A percentile compares a stretch with the other conserved stretches of the same genome.
These are phyloP conservation scores for Antennarius maculatus DNA, from an alignment of 2,797 vertebrate species.

Conservation along the genomic window DNA sequence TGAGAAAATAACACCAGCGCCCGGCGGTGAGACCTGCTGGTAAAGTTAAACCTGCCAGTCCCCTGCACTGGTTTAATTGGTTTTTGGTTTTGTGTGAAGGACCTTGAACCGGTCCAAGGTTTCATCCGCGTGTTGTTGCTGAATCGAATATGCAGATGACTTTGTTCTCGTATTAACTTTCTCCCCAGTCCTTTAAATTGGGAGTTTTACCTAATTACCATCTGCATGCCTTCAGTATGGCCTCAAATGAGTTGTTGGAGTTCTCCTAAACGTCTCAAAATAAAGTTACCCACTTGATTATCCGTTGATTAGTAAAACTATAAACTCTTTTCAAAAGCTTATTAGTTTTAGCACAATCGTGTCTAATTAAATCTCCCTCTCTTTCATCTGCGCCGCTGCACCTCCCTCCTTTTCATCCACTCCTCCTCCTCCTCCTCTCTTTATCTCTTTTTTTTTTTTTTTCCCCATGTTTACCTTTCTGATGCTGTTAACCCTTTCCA, in stretches of 20 bases:
- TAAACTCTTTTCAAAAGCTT: conserved; percentile 69
- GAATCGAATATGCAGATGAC: conserved; percentile 10
- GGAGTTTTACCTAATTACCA: conserved; percentile 62
- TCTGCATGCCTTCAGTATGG: conserved; percentile 53
- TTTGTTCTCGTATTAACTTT: conserved; percentile 29
- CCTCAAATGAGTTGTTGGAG: conserved; percentile 58
- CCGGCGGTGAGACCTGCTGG: conserved; percentile 32
- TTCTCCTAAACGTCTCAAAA: conserved; percentile 62
- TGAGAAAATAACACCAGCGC: conserved; percentile 56
- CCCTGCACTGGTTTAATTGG: not conserved
- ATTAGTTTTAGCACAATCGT: conserved; percentile 65
- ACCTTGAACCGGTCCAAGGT: not conserved
- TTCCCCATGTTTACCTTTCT: conserved; percentile 73
- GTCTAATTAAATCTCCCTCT: conserved; percentile 72
- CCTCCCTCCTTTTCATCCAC: conserved; percentile 62
- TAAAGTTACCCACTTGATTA: conserved; percentile 75
- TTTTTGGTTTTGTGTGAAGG: not conserved
- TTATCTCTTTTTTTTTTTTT: conserved; percentile 41
- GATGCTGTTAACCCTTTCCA: conserved; percentile 74
- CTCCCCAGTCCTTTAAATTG: conserved; percentile 35
- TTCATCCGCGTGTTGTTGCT: not conserved
- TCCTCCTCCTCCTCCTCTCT: conserved; percentile 46
- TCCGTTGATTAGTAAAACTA: conserved; percentile 79
- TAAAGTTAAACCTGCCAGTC: conserved; percentile 13
- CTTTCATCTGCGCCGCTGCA: conserved; percentile 67